These are phyloP conservation scores for Caenorhabditis auriculariae DNA, from an alignment of 2,888 invertebrate species.

Conservation along the genomic window DNA sequence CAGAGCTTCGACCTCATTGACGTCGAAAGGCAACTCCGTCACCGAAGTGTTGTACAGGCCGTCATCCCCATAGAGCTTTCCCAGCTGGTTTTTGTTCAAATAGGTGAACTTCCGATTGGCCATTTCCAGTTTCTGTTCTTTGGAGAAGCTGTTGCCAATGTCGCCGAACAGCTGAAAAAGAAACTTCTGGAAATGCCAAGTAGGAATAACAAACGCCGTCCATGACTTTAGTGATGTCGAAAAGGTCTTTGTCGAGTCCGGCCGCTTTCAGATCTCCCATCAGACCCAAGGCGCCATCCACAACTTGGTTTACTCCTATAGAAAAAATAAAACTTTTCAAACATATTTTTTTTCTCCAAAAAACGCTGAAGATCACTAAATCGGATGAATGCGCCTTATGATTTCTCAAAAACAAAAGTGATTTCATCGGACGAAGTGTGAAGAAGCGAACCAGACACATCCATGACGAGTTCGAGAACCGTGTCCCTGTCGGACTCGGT, in stretches of 20 bases:
- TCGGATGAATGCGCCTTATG: too few species aligned
- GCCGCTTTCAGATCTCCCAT: constrained; percentile 26
- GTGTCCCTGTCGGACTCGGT: constrained; percentile 25
- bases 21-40: constrained; percentile 38
- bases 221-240: constrained; percentile 33
- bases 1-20: constrained; percentile 34
- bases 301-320: constrained; percentile 41
- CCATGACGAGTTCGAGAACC: constrained; percentile 49
- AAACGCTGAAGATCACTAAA: too few species aligned
- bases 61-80: constrained; percentile 39
- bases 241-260: constrained; percentile 39
- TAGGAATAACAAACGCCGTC: constrained; percentile 9
- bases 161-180: constrained; percentile 23
- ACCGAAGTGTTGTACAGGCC: constrained; percentile 34
- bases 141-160: constrained; percentile 22
- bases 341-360: too few species aligned
- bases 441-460: constrained; percentile 45
- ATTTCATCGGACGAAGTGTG: too few species aligned
- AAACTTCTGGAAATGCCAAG: too few species aligned
- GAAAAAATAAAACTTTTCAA: too few species aligned
- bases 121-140: constrained; percentile 35
- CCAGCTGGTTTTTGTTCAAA: constrained; percentile 39
- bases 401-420: too few species aligned
- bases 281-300: constrained; percentile 44
- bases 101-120: constrained; percentile 40